Percentiles rank a stretch among this genome's conserved stretches.
These are phyloP conservation scores for Holocentrus rufus DNA, from an alignment of 2,797 vertebrate genomes.

Conservation along the genomic window DNA sequence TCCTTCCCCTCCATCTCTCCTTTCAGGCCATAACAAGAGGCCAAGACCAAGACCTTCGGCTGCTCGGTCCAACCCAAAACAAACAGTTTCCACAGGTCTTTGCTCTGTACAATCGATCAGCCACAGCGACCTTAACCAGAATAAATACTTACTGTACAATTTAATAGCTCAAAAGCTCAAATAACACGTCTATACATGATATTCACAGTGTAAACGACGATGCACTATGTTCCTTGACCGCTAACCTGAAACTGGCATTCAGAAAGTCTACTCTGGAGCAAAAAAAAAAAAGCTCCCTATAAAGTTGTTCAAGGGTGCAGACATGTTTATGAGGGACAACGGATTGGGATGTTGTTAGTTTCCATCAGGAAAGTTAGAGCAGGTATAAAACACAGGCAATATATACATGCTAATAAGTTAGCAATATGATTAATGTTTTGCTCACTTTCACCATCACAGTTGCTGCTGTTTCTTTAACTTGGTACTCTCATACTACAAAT, in stretches of 20 bases:
- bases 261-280: background rate
- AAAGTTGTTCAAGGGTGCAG: too few relatives aligned
- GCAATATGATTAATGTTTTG: too few relatives aligned
- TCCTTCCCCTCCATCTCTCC: background rate
- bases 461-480: too few relatives aligned
- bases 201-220: background rate
- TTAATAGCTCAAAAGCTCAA: background rate
- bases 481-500: too few relatives aligned
- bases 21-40: constrained; percentile 30
- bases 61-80: constrained; percentile 12
- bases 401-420: background rate
- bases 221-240: too few relatives aligned
- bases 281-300: background rate
- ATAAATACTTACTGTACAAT: background rate
- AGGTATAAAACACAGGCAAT: constrained; percentile 2
- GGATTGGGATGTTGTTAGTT: background rate
- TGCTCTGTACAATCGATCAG: background rate
- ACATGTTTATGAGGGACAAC: too few relatives aligned
- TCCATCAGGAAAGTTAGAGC: background rate
- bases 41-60: background rate
- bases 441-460: too few relatives aligned
- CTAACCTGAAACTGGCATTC: too few relatives aligned
- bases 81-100: constrained; percentile 2
- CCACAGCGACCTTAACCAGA: too few relatives aligned
- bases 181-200: background rate